Evolutionary conservation across 2,888 invertebrate genomes (phyloP).

Genomic region (Chalcis sispes): DNA sequence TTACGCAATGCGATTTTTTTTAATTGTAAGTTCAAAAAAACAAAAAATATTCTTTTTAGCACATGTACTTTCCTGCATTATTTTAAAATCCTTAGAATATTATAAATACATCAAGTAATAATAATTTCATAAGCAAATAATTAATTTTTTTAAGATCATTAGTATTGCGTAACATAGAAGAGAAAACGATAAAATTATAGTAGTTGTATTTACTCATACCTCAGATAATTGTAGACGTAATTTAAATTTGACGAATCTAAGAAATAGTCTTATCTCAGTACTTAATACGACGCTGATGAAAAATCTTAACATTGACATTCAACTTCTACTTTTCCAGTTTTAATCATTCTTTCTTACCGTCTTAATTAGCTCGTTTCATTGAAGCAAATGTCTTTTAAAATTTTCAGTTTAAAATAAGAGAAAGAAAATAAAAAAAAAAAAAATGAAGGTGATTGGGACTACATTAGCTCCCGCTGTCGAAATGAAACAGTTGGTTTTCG

Average conservation of each 20-base stretch:
- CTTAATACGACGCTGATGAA: neutral
- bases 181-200: neutral
- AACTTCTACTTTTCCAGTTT: neutral
- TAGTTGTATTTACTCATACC: neutral
- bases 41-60: too few species aligned
- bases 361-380: neutral
- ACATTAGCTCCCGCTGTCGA: conserved; percentile 24
- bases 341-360: neutral
- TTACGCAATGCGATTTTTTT: too few species aligned
- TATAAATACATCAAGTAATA: too few species aligned
- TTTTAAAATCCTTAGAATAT: too few species aligned
- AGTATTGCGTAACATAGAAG: neutral
- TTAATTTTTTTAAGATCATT: neutral
- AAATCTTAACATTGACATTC: conserved; percentile 5
- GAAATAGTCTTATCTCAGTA: conserved; percentile 36
- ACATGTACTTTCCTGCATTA: too few species aligned
- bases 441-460: conserved; percentile 23
- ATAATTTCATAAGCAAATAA: too few species aligned
- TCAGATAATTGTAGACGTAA: conserved; percentile 9
- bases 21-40: too few species aligned
- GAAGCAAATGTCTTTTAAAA: neutral
- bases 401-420: neutral
- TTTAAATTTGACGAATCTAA: conserved; percentile 17
- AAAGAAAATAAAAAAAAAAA: neutral
- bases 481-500: conserved; percentile 70